Conservation (phyloP, 2,113 vertebrate species). For the Odocoileus virginianus region DNA sequence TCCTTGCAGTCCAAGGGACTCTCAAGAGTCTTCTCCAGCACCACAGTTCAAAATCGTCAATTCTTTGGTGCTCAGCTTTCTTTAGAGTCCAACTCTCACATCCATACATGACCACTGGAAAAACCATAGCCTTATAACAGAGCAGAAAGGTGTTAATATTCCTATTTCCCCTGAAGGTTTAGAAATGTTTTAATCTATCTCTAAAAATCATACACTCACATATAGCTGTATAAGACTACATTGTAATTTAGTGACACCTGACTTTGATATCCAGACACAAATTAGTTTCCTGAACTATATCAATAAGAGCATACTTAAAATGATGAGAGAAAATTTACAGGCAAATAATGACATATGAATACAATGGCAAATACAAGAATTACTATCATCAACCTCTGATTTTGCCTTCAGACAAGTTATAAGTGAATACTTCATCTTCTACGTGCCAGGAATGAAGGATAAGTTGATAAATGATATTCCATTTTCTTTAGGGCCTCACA, state of each 20-base stretch:
- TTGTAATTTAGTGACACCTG: not conserved
- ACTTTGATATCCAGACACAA: not conserved
- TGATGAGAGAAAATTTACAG: not conserved
- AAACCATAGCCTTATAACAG: not conserved
- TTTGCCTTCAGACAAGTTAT: not conserved
- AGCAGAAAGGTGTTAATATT: not conserved
- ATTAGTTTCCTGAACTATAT: not conserved
- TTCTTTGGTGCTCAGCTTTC: too few species aligned
- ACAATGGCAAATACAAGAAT: not conserved
- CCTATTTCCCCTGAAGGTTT: not conserved
- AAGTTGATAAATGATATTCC: not conserved
- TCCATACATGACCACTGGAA: too few species aligned
- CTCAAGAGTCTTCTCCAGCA: too few species aligned
- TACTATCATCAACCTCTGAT: not conserved
- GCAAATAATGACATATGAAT: too few species aligned
- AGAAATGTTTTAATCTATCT: not conserved
- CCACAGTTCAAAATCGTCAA: too few species aligned
- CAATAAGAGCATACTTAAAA: not conserved
- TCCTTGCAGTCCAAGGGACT: too few species aligned
- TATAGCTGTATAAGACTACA: not conserved
- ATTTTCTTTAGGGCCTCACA: not conserved
- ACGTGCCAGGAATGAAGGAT: not conserved
- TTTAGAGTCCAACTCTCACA: too few species aligned
- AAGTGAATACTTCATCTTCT: not conserved
- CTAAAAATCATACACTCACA: not conserved